Percentiles rank a stretch among this genome's conserved stretches.
phyloP scores from a whole-genome alignment of 2,113 vertebrate genomes.

The Balaenoptera acutorostrata region DNA sequence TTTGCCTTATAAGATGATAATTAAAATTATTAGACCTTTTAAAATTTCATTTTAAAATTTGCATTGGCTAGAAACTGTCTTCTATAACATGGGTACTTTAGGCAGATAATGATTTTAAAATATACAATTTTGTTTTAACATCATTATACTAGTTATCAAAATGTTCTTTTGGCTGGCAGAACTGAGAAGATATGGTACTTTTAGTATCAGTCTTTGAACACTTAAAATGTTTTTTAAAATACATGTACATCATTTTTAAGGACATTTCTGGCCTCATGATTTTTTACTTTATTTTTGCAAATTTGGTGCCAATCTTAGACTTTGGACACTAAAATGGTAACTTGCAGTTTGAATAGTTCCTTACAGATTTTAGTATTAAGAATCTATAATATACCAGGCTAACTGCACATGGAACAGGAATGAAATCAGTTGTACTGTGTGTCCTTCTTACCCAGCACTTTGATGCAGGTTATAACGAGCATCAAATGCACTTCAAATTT shows the following conservation, averaged over 20 bases:
- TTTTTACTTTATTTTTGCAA: not conserved
- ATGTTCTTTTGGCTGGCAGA: not conserved
- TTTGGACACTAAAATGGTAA: not conserved
- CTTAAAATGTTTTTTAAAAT: not conserved
- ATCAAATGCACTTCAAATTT: not conserved
- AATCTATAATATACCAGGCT: not conserved
- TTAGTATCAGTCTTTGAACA: not conserved
- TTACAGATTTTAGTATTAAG: not conserved
- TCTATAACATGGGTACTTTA: slow-evolving; percentile 2
- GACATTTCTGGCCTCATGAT: not conserved
- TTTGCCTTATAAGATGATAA: slow-evolving; percentile 46
- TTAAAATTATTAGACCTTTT: slow-evolving; percentile 39
- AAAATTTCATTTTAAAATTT: slow-evolving; percentile 61
- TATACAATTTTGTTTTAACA: not conserved
- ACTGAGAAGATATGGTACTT: not conserved
- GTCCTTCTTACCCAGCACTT: not conserved
- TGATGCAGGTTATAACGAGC: not conserved
- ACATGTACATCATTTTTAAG: not conserved
- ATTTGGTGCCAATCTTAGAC: not conserved
- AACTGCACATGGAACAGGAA: not conserved
- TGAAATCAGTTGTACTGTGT: not conserved
- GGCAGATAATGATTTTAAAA: slow-evolving; percentile 38
- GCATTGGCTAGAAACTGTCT: slow-evolving; percentile 20
- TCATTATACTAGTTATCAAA: slow-evolving; percentile 27
- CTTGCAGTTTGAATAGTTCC: not conserved